Evolutionary conservation across 92 coral and sea anemone species (phyloP), one percentile per base, ranked within the genome.

Genomic region (Umimayanthus chanpuru): DNA sequence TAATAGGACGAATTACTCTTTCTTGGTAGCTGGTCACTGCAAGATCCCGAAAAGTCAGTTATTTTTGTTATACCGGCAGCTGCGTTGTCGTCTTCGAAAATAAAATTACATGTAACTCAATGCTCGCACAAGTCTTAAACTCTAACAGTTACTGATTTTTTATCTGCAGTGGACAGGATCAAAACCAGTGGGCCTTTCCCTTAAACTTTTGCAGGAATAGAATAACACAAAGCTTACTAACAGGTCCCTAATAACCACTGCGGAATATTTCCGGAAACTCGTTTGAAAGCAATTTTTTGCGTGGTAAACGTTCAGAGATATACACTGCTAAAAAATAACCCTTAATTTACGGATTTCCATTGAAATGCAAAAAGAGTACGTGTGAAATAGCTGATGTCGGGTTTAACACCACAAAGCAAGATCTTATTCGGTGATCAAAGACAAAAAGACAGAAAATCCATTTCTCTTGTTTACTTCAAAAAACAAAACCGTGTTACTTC

Each of bases 281-380:
- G 1, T 61, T 16, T 20, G 26, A 61, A 61, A 23, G 68, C 25
- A 25, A 53, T 53, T 53, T 53, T 75, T 18, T 43, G 14, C 12
- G 30, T 75, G 79, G 50, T 21, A 43, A 75, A 36, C 6, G 14
- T 75, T 32, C 20, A 53, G 26, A 75, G n/a, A 8, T 43, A 8
- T 43, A 23, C 9, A 75, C 23, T 16, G 79, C 53, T 75, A 26
- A 21, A 73, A 18, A 73, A 36, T n/a, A 73, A 36, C 36, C 1
- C 44, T 73, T 73, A 36, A 73, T 21, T 39, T 75, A 75, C 47
- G 4, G 28, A 20, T 61, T 81, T 64, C 86, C 58, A 65, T 81
- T 81, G 75, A 81, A 81, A 81, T 36, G 28, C 61, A 81, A 61
- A 65, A 25, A 81, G 21, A 66, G 72, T 39, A 78, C 68, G 79